These are phyloP conservation scores for Symphodus melops DNA, from an alignment of 2,113 vertebrate species.

Conservation along the genomic window DNA sequence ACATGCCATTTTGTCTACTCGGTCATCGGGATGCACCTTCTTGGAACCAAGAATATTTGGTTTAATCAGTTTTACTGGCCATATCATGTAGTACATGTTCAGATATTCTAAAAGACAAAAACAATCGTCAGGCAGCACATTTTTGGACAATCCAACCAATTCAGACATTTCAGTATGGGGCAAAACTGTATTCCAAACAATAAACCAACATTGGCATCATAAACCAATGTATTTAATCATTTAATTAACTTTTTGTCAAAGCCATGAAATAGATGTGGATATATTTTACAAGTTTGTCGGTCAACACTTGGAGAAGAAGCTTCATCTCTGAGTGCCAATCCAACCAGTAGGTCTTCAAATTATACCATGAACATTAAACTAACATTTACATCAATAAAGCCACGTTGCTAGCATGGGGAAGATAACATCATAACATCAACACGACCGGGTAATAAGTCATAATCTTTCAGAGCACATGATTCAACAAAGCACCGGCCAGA, in stretches of 20 bases:
- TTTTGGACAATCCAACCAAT: too few relatives aligned
- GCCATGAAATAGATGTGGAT: too few relatives aligned
- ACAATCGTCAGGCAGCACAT: background rate
- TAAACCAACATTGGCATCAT: too few relatives aligned
- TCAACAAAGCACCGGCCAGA: background rate
- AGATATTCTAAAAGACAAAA: background rate
- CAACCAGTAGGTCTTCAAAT: background rate
- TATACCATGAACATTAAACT: background rate
- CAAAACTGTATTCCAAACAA: too few relatives aligned
- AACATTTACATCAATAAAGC: background rate
- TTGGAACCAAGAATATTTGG: background rate
- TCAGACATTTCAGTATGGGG: too few relatives aligned
- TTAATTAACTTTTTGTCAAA: too few relatives aligned
- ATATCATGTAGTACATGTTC: background rate
- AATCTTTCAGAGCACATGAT: conserved; percentile 13
- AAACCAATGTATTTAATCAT: too few relatives aligned
- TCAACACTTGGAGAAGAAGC: too few relatives aligned
- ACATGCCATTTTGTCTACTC: too few relatives aligned
- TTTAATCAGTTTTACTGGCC: too few relatives aligned
- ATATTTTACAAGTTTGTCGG: too few relatives aligned
- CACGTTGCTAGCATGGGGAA: background rate
- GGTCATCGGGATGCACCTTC: background rate
- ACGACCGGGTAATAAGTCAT: background rate
- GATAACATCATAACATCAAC: conserved; percentile 1
- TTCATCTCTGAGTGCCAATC: too few relatives aligned